phyloP scores from a whole-genome alignment of 1,140 invertebrate species.

The Pomacea maculata region DNA sequence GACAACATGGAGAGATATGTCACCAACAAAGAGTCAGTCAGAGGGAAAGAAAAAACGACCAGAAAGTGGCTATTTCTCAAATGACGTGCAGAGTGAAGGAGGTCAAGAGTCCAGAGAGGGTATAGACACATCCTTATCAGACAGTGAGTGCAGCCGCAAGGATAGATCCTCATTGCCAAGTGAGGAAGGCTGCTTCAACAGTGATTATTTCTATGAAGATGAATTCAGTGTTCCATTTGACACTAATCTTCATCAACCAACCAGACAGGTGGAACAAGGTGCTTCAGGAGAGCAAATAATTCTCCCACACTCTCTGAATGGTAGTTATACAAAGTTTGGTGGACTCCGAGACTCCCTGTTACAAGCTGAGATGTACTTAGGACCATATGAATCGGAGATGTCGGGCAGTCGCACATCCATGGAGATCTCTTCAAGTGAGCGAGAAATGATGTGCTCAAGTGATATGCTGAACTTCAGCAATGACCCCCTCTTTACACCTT shows the following conservation, averaged over 20 bases:
- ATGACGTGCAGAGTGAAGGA: conserved; percentile 41
- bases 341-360: conserved; percentile 38
- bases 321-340: conserved; percentile 55
- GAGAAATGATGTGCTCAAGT: conserved; percentile 61
- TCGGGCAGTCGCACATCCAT: conserved; percentile 53
- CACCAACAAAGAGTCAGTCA: conserved; percentile 35
- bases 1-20: conserved; percentile 47
- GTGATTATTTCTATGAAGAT: conserved; percentile 61
- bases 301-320: conserved; percentile 53
- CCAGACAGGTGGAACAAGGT: conserved; percentile 3
- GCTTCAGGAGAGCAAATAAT: conserved; percentile 29
- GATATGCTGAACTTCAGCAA: conserved; percentile 59
- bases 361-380: conserved; percentile 33
- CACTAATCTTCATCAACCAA: conserved; percentile 43
- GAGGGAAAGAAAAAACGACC: conserved; percentile 28
- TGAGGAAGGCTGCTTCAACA: conserved; percentile 43
- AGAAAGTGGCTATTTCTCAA: conserved; percentile 44
- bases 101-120: conserved; percentile 35
- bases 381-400: conserved; percentile 55
- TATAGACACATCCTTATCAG: conserved; percentile 36
- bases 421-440: conserved; percentile 58
- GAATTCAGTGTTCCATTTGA: conserved; percentile 61
- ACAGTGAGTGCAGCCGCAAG: conserved; percentile 12
- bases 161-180: conserved; percentile 3
- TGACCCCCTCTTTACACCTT: conserved; percentile 57